phyloP scores from a whole-genome alignment of 2,888 invertebrate genomes.

The Chesias legatella region DNA sequence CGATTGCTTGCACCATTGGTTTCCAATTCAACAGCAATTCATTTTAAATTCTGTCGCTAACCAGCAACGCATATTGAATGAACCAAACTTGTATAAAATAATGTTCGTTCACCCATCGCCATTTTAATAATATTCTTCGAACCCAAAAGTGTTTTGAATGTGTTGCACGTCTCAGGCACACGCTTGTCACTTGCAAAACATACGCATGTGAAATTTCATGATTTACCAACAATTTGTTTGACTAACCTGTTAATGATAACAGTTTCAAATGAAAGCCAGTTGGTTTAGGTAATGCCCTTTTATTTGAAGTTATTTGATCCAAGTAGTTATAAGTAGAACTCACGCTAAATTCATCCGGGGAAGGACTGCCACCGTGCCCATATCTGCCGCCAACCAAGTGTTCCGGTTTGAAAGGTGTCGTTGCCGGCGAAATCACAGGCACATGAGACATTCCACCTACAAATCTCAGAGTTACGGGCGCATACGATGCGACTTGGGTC shows the following conservation, averaged over 20 bases:
- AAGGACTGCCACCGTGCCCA: too few relatives aligned
- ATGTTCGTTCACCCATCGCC: slow-evolving; percentile 10
- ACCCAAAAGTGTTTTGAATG: slow-evolving; percentile 19
- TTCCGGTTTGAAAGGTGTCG: too few relatives aligned
- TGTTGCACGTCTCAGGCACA: slow-evolving; percentile 19
- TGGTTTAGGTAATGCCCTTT: slow-evolving; percentile 1
- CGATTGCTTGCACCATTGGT: too few relatives aligned
- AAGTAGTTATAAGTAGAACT: too few relatives aligned
- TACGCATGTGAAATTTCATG: slow-evolving; percentile 19
- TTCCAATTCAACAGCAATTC: too few relatives aligned
- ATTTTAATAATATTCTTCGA: slow-evolving; percentile 14
- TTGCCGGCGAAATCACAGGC: too few relatives aligned
- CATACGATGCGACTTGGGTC: too few relatives aligned
- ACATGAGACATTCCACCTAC: too few relatives aligned
- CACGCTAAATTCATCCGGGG: too few relatives aligned
- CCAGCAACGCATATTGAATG: background rate
- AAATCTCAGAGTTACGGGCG: too few relatives aligned
- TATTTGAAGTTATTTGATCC: background rate
- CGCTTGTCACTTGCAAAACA: slow-evolving; percentile 27
- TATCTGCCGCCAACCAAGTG: too few relatives aligned
- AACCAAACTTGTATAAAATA: slow-evolving; percentile 2
- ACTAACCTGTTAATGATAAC: slow-evolving; percentile 1
- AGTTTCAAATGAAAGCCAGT: slow-evolving; percentile 5
- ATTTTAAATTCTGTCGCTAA: background rate
- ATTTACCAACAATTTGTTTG: slow-evolving; percentile 11